phyloP scores from a whole-genome alignment of 2,797 vertebrate species.

The Lophotriccus pileatus region DNA sequence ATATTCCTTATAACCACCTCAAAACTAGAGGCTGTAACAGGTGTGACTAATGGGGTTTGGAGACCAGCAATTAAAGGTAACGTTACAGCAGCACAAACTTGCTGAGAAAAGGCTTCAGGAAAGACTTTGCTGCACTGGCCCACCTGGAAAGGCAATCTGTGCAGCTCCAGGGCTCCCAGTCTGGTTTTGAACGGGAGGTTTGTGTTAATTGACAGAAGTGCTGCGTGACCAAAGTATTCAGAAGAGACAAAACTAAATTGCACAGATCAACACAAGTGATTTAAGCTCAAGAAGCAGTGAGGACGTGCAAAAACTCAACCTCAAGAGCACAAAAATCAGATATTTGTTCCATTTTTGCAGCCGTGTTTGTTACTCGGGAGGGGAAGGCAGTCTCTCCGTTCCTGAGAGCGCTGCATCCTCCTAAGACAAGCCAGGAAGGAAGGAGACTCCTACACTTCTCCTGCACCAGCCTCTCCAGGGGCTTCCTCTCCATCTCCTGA shows the following conservation, averaged over 20 bases:
- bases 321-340: not conserved
- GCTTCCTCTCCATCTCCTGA: not conserved
- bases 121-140: not conserved
- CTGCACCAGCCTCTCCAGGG: not conserved
- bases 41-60: not conserved
- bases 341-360: not conserved
- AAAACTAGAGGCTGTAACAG: not conserved
- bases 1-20: not conserved
- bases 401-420: not conserved
- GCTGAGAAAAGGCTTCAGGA: not conserved
- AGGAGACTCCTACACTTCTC: not conserved
- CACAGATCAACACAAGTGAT: not conserved
- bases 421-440: not conserved
- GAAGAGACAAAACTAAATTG: not conserved
- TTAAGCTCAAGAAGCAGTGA: not conserved
- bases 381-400: not conserved
- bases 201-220: not conserved
- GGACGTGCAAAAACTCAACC: not conserved
- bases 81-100: not conserved
- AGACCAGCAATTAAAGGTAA: not conserved
- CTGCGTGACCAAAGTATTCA: not conserved
- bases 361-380: not conserved
- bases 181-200: not conserved
- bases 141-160: not conserved
- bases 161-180: not conserved